Percentiles rank a stretch among this genome's conserved stretches.
phyloP scores from a whole-genome alignment of 2,888 invertebrate genomes.

The Erebia aethiops region DNA sequence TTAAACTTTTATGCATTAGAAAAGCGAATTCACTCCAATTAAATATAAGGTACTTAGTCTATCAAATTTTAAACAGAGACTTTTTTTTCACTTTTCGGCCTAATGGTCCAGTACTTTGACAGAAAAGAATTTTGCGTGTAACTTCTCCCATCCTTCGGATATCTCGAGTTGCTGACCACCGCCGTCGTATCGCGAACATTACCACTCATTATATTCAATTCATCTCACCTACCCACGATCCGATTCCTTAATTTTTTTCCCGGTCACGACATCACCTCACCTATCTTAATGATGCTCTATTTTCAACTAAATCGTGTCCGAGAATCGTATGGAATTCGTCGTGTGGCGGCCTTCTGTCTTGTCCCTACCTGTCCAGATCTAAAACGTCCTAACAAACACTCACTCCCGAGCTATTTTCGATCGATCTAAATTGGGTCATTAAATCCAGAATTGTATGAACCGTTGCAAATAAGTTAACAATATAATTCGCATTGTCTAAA shows the following conservation, averaged over 20 bases:
- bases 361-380: conserved; percentile 40
- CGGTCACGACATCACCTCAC: conserved; percentile 65
- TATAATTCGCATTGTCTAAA: conserved; percentile 48
- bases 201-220: conserved; percentile 53
- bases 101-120: not conserved
- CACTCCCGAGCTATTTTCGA: conserved; percentile 37
- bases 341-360: conserved; percentile 56
- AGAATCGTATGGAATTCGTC: conserved; percentile 55
- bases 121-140: not conserved
- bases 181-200: conserved; percentile 46
- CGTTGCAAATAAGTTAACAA: conserved; percentile 44
- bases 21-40: no score
- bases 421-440: conserved; percentile 39
- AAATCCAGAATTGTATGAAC: conserved; percentile 37
- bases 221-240: conserved; percentile 50
- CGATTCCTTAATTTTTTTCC: conserved; percentile 50
- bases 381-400: conserved; percentile 41
- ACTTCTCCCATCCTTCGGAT: not conserved
- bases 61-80: no score
- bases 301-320: conserved; percentile 60
- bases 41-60: no score
- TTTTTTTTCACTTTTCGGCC: not conserved
- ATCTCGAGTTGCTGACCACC: conserved; percentile 37
- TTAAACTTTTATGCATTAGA: no score
- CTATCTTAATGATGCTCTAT: conserved; percentile 67